Evolutionary conservation across 2,888 invertebrate species (phyloP).

Genomic region (Auanema sp.): DNA sequence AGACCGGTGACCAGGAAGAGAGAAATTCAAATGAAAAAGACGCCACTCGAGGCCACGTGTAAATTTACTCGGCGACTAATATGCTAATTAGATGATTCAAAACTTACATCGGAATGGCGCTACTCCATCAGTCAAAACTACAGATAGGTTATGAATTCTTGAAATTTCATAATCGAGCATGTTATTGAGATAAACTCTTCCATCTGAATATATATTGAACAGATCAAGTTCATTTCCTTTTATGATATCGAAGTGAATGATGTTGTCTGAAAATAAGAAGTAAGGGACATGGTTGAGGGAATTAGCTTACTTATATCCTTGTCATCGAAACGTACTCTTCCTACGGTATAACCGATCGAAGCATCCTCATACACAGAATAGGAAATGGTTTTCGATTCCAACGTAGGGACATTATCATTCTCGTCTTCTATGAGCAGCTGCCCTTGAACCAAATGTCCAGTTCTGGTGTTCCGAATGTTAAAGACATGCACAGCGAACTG

Average conservation of each 20-base stretch:
- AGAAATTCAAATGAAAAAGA: too few species aligned
- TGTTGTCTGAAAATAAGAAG: slow-evolving; percentile 10
- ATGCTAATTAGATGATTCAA: too few species aligned
- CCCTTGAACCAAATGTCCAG: not conserved
- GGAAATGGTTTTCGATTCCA: not conserved
- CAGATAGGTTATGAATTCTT: not conserved
- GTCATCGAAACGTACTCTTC: slow-evolving; percentile 20
- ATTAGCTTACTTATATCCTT: slow-evolving; percentile 19
- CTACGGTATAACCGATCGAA: slow-evolving; percentile 18
- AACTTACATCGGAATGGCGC: slow-evolving; percentile 16
- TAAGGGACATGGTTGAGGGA: not conserved
- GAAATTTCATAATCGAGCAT: slow-evolving; percentile 11
- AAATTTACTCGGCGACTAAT: too few species aligned
- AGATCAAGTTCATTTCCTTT: slow-evolving; percentile 17
- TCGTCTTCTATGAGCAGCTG: slow-evolving; percentile 13
- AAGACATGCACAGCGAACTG: not conserved
- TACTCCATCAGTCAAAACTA: slow-evolving; percentile 9
- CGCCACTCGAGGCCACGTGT: too few species aligned
- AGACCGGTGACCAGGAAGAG: not conserved
- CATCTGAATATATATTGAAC: slow-evolving; percentile 10
- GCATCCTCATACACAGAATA: slow-evolving; percentile 16
- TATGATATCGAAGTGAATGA: slow-evolving; percentile 9
- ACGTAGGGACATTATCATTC: slow-evolving; percentile 17
- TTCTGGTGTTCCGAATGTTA: not conserved
- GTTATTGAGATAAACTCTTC: slow-evolving; percentile 2